Base-by-base conservation (phyloP, 2,888 invertebrate genomes). In the Stratiomys singularior region DNA sequence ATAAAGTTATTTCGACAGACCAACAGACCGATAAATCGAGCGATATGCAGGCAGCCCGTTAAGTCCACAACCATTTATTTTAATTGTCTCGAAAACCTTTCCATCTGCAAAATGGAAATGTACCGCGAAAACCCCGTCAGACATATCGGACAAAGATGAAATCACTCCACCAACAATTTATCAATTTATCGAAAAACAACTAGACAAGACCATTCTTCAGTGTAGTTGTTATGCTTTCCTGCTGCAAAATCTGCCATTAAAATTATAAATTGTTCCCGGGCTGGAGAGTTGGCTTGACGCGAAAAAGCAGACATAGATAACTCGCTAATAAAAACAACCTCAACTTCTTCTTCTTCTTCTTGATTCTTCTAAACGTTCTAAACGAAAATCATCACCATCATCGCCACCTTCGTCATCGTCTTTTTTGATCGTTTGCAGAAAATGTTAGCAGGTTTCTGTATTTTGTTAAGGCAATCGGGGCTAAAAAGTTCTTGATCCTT, bases 381-480 rank as follows among this genome's bases (percentile, higher is more conserved):
- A 52, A 52, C 52, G 52, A 60, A 60, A 5, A 60, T 60, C 58
- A 60, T 60, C 58, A 25, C 58, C 25, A 60, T 18, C 21, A 60
- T 60, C 58, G 58, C 25, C 58, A 60, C 58, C 58, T 60, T 60
- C 58, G 11, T 25, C 18, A 21, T 18, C 2, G 13, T 23, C 58
- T 7, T 60, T 23, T 60, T 60, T 13, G 13, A n/a, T 15, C 52
- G 15, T 18, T 18, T 52, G 52, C 52, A 52, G 52, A 52, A n/a
- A 15, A 37, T 37, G 37, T 37, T 37, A 18, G 18, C 52, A 52
- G 52, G 52, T 52, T 52, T n/a, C n/a, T n/a, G n/a, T n/a, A n/a
- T n/a, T n/a, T 15, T 52, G n/a, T 4, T 18, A 13, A 52, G n/a
- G 52, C 3, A 52, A 5, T 37, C 9, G 37, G 37, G 18, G 52